Base-by-base conservation (phyloP, 2,113 vertebrate species). In the Cephalopholis sonnerati region DNA sequence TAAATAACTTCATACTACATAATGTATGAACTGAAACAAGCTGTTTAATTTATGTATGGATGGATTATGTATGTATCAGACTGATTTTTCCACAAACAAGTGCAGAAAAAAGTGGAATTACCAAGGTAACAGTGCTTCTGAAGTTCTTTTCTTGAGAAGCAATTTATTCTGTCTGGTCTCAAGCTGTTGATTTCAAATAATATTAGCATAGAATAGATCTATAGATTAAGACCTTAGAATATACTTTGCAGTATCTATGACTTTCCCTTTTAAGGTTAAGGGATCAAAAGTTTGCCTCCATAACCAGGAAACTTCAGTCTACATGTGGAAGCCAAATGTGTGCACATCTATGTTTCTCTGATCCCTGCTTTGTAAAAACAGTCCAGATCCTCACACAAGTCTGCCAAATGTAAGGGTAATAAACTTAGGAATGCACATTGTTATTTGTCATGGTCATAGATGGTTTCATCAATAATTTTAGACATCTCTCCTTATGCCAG, bases 241-340 rank as follows among this genome's bases (percentile, higher is more conserved):
- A 27, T 7, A 65, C 5, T 27, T 50, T 67, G 20, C 9, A 20
- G 25, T 41, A 36, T 36, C 32, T 36, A 44, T 44, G 41, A 44
- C 11, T 12, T 44, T 44, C 11, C 8, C 10, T 11, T n/a, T 44
- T 44, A 12, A 44, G 41, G 9, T 11, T 44, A 44, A 36, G 32
- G 32, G 32, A 36, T 36, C 32, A 36, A 36, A 36, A 36, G 5
- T 39, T 62, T 27, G 22, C 15, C 46, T 58, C 32, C 51, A 1
- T 29, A 17, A 32, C 12, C n/a, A 54, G 50, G 11, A 54, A 36
- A 50, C n/a, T 48, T 8, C 20, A 29, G 4, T 20, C 65, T 63
- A 36, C 77, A 72, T 36, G 25, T 85, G 77, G 61, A 53, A 64
- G 59, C 50, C 64, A 79, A 74, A 75, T 70, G 72, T 58, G 72